phyloP scores from a whole-genome alignment of 23 tunicate species.

The Aplidium turbinatum region DNA sequence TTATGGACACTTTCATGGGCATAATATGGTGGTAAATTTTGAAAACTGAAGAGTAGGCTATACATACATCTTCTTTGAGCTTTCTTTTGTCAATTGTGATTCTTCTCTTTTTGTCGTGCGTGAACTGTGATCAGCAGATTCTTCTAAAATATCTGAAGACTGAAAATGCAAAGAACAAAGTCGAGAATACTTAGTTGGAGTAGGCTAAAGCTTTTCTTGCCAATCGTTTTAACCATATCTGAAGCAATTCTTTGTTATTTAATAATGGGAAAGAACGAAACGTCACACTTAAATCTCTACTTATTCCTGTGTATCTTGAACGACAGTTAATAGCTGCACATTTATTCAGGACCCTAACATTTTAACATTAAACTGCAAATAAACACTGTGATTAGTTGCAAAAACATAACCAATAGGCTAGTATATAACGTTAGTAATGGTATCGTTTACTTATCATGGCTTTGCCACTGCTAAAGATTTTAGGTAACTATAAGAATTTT shows the following conservation, averaged over 20 bases:
- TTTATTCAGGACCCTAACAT: background rate
- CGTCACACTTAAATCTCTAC: background rate
- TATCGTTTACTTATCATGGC: too few relatives aligned
- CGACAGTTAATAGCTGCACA: too few relatives aligned
- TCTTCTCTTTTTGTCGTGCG: slow-evolving; percentile 4
- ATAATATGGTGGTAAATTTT: background rate
- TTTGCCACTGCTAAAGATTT: too few relatives aligned
- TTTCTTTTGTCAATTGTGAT: background rate
- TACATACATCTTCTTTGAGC: slow-evolving; percentile 13
- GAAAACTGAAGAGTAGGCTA: background rate
- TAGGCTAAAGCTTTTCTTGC: slow-evolving; percentile 21
- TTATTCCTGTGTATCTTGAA: slow-evolving; percentile 1
- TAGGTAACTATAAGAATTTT: too few relatives aligned
- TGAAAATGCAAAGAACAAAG: slow-evolving; percentile 10
- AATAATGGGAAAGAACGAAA: slow-evolving; percentile 13
- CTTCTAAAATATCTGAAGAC: background rate
- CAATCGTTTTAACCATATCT: slow-evolving; percentile 5
- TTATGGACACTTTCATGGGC: background rate
- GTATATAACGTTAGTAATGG: too few relatives aligned
- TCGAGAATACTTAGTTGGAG: slow-evolving; percentile 5
- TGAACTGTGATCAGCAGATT: background rate
- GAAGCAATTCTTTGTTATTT: background rate
- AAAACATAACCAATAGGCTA: too few relatives aligned
- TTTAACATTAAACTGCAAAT: too few relatives aligned
- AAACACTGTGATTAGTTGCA: too few relatives aligned